Evolutionary conservation across 2,113 vertebrate species (phyloP), one percentile per base, ranked within the genome.

Genomic region (Camelus bactrianus): DNA sequence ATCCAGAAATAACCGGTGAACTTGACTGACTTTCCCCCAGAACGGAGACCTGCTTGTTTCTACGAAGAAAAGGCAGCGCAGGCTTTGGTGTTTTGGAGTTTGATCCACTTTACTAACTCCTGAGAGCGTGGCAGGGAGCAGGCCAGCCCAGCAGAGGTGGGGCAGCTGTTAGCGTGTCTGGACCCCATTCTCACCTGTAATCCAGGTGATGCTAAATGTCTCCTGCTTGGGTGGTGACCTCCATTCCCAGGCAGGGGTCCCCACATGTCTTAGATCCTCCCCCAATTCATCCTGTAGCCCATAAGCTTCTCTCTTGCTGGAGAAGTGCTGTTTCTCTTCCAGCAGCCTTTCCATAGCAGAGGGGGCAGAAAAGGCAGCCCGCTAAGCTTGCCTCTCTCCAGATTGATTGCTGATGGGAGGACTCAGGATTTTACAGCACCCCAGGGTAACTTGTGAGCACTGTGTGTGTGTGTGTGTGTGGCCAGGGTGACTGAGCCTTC

Each of bases 321-420:
- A 89, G 48, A 89, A 81, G 28, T 20, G 11, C 62, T 28, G 8
- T 79, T 48, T 70, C 20, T 84, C 38, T 60, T 83, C 50, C 13
- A 48, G 60, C 8, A 56, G 65, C n/a, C 76, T 84, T 64, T 72
- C 58, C 50, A 35, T 26, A 83, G 20, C 6, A 22, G 56, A 52
- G 60, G 5, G 77, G 64, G 48, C 13, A 1, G 0, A 12, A 19
- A n/a, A 56, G 67, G 6, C 64, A 65, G 67, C 11, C 15, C 13
- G 38, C 28, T 62, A 46, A 56, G 48, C 73, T 90, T 60, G 30
- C n/a, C 30, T 89, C 11, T 88, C 6, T 83, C 13, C 19, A 52
- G 72, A 60, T 86, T 82, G 73, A 79, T 89, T 89, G 94, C 30
- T 79, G 62, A 77, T 64, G 42, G 17, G 77, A 96, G 42, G 73